Conservation (phyloP, 2,113 vertebrate species). For the Phasianus colchicus region DNA sequence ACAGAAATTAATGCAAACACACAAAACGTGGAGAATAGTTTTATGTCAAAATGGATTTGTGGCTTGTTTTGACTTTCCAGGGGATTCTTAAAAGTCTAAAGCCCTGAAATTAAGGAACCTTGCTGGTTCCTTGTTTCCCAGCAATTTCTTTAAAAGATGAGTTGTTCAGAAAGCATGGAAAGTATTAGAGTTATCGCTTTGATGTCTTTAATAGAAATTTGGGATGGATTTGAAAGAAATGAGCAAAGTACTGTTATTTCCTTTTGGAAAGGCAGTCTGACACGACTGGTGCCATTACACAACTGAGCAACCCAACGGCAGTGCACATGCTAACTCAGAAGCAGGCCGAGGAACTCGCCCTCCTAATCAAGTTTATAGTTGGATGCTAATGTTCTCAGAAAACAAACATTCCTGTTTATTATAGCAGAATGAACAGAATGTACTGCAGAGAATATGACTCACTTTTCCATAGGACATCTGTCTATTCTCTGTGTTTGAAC, state of each 20-base stretch:
- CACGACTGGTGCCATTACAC: slow-evolving; percentile 35
- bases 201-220: slow-evolving; percentile 55
- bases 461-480: slow-evolving; percentile 71
- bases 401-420: slow-evolving; percentile 66
- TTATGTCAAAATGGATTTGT: background rate
- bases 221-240: slow-evolving; percentile 30
- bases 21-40: background rate
- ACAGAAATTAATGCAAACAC: background rate
- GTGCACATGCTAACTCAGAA: background rate
- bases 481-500: background rate
- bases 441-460: slow-evolving; percentile 65
- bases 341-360: background rate
- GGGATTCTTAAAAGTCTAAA: slow-evolving; percentile 17
- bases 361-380: slow-evolving; percentile 34
- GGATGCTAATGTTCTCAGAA: slow-evolving; percentile 51
- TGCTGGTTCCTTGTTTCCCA: background rate
- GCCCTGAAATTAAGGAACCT: slow-evolving; percentile 2
- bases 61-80: background rate
- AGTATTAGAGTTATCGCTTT: slow-evolving; percentile 51
- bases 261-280: slow-evolving; percentile 42
- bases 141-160: slow-evolving; percentile 41
- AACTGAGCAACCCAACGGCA: background rate
- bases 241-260: slow-evolving; percentile 56
- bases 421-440: slow-evolving; percentile 70
- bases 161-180: slow-evolving; percentile 24